These are phyloP conservation scores for Ctenoplectra terminalis DNA, from an alignment of 1,140 invertebrate genomes.

Conservation along the genomic window DNA sequence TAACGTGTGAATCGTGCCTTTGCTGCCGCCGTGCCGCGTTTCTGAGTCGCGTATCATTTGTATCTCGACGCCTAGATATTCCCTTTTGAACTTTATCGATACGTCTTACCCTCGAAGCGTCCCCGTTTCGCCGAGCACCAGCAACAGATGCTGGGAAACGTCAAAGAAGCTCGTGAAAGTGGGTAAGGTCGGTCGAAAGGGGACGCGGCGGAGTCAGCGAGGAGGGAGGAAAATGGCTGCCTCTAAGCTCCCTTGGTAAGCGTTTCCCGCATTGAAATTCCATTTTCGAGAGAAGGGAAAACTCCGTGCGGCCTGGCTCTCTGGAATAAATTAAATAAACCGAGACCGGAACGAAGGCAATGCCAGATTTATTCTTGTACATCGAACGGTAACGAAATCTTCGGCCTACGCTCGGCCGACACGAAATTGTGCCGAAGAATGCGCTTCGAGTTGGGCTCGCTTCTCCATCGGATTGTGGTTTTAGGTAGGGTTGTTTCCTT, in stretches of 20 bases:
- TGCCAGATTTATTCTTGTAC: constrained; percentile 13
- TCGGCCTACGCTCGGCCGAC: too few relatives aligned
- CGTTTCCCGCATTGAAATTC: constrained; percentile 33
- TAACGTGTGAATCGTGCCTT: background rate
- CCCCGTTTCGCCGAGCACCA: background rate
- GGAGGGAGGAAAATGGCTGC: background rate
- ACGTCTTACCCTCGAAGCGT: constrained; percentile 6
- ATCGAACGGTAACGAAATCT: background rate
- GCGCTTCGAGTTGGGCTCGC: background rate
- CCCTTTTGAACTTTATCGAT: constrained; percentile 42
- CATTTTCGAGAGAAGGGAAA: constrained; percentile 1
- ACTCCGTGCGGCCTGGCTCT: background rate
- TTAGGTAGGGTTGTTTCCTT: background rate
- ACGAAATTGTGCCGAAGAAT: background rate
- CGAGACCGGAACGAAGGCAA: background rate
- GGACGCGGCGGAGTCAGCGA: background rate
- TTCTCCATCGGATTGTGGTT: background rate
- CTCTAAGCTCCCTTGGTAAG: background rate
- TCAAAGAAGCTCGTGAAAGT: constrained; percentile 26
- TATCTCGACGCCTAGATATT: constrained; percentile 16
- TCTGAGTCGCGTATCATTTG: constrained; percentile 30
- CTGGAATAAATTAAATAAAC: constrained; percentile 39
- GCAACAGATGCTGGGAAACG: constrained; percentile 12
- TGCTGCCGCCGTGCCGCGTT: background rate
- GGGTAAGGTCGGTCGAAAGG: background rate